Conservation (phyloP, 2,113 vertebrate species). For the Capra hircus region DNA sequence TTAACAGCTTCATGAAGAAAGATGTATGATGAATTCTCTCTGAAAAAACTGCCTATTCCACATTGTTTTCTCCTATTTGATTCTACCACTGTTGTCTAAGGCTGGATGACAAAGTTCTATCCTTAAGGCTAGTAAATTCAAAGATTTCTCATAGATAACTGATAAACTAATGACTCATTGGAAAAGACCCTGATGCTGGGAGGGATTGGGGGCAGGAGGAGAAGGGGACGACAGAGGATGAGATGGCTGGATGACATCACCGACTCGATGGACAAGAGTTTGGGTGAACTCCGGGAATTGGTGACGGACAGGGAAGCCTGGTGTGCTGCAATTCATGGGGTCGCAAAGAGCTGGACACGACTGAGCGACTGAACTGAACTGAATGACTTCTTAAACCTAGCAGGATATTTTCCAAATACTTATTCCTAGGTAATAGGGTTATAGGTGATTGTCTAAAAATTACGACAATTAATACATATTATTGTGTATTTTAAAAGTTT, state of each 20-base stretch:
- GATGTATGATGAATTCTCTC: conserved; percentile 27
- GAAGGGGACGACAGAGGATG: no score
- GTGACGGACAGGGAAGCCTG: no score
- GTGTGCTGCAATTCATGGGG: no score
- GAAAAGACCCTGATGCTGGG: no score
- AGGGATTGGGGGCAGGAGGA: no score
- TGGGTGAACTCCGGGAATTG: no score
- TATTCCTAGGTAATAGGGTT: background rate
- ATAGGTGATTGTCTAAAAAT: background rate
- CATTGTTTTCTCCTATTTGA: conserved; percentile 17
- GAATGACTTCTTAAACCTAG: background rate
- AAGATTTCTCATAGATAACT: conserved; percentile 42
- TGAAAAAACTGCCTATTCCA: background rate
- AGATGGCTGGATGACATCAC: no score
- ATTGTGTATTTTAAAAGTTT: conserved; percentile 37
- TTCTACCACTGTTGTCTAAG: background rate
- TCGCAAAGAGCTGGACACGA: accelerated
- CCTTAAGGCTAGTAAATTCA: background rate
- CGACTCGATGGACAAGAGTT: no score
- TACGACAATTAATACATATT: background rate
- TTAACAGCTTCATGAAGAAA: conserved; percentile 49
- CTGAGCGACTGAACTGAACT: no score
- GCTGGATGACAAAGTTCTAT: background rate
- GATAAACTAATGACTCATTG: background rate
- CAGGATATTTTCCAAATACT: background rate